These are phyloP conservation scores for Pardosa pseudoannulata DNA, from an alignment of 2,888 invertebrate species.

Conservation along the genomic window DNA sequence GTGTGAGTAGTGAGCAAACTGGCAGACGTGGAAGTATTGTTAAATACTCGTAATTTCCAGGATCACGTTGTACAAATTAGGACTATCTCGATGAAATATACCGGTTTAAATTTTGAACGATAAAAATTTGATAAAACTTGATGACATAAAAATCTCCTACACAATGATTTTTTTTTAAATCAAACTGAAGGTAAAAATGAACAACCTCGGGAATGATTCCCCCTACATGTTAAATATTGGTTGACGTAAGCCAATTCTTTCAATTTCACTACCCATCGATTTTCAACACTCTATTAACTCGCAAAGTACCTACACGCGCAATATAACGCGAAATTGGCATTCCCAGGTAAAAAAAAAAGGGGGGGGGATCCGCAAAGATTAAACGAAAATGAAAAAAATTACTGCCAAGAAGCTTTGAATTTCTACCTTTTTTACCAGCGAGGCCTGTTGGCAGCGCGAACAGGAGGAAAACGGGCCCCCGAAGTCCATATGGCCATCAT, in stretches of 20 bases:
- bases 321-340: conserved; percentile 18
- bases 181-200: too few species aligned
- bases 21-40: too few species aligned
- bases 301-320: background rate
- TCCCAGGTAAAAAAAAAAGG: background rate
- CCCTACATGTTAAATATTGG: too few species aligned
- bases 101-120: too few species aligned
- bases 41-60: too few species aligned
- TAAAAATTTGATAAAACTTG: too few species aligned
- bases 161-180: too few species aligned
- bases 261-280: background rate
- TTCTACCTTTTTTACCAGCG: conserved; percentile 19
- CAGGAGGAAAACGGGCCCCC: conserved; percentile 56
- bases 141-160: too few species aligned
- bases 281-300: conserved; percentile 15
- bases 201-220: too few species aligned
- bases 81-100: too few species aligned
- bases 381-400: conserved; percentile 17
- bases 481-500: conserved; percentile 60
- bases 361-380: background rate
- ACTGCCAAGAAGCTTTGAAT: conserved; percentile 1
- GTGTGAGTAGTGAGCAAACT: too few species aligned
- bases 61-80: too few species aligned
- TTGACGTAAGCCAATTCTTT: background rate
- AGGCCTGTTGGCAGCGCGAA: conserved; percentile 24